phyloP scores from a whole-genome alignment of 1,140 invertebrate species.

The Bombyx mandarina region DNA sequence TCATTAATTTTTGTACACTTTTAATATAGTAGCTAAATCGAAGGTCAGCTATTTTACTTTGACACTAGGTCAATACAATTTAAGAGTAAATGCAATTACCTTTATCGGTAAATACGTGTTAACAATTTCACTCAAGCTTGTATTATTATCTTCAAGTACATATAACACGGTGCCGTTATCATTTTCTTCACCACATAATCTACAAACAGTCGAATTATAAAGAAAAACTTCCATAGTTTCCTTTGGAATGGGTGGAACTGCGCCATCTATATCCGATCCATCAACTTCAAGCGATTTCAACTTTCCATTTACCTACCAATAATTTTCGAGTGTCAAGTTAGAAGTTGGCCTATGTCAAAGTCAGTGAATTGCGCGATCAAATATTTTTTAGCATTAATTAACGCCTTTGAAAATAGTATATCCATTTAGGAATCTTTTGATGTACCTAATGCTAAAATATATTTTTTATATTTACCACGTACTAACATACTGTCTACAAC shows the following conservation, averaged over 20 bases:
- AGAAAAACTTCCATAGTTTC: slow-evolving; percentile 61
- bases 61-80: slow-evolving; percentile 74
- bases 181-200: slow-evolving; percentile 81
- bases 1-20: too few relatives aligned
- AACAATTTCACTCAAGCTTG: slow-evolving; percentile 75
- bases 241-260: slow-evolving; percentile 20
- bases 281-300: slow-evolving; percentile 1
- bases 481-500: too few relatives aligned
- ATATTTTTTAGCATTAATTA: too few relatives aligned
- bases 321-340: too few relatives aligned
- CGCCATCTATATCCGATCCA: slow-evolving; percentile 53
- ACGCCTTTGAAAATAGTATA: too few relatives aligned
- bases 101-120: slow-evolving; percentile 81
- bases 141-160: slow-evolving; percentile 69
- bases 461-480: too few relatives aligned
- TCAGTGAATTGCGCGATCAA: too few relatives aligned
- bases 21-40: too few relatives aligned
- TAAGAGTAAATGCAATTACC: slow-evolving; percentile 69
- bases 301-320: slow-evolving; percentile 2
- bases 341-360: too few relatives aligned
- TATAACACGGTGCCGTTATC: slow-evolving; percentile 77
- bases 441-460: too few relatives aligned
- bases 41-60: slow-evolving; percentile 46
- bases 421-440: too few relatives aligned
- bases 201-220: slow-evolving; percentile 78